Base-by-base conservation (phyloP, 2,888 invertebrate genomes). In the Entomobrya multifasciata region DNA sequence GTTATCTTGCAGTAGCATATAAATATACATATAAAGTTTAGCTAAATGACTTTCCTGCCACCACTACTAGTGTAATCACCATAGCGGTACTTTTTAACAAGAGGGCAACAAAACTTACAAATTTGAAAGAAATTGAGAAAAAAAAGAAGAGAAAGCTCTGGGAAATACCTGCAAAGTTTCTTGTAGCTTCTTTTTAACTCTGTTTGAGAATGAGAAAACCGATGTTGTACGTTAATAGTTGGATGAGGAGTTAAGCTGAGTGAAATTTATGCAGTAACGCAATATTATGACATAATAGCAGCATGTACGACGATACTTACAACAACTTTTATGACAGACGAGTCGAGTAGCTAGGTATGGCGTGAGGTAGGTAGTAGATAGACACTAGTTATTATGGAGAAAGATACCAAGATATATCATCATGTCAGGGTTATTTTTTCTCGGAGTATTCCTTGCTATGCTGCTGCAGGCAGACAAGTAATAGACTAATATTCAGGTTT, bases 121-220 rank as follows among this genome's bases (percentile, higher is more conserved):
- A 8, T 36, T 36, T 36, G 36, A 57, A 47, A 67, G 57, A 81
- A 11, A 30, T 17, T 44, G 27, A 4, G 13, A 55, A n/a, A 27
- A 22, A 72, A 30, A 47, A 44, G 41, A 15, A 41, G 57, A 60
- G 60, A 77, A 44, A 77, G 60, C 25, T 25, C 8, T 4, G 25
- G 72, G 36, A 72, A 85, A 79, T 72, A 85, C 85, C 79, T 79
- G 85, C 72, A 79, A 85, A 85, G 79, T 65, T 84, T 76, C 52
- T 79, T 79, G 49, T 41, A 20, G 60, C 60, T 74, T 85, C 74
- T 76, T 88, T 89, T 83, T 87, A 8, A 57, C 41, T 65, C 67
- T 47, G 70, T 36, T 36, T 20, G 20, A n/a, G n/a, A n/a, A n/a
- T n/a, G 55, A 55, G 36, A 72, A 49, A 49, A n/a, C n/a, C n/a